phyloP scores from a whole-genome alignment of 53 echinoderm and acorn worm species.

The Holothuria leucospilota region DNA sequence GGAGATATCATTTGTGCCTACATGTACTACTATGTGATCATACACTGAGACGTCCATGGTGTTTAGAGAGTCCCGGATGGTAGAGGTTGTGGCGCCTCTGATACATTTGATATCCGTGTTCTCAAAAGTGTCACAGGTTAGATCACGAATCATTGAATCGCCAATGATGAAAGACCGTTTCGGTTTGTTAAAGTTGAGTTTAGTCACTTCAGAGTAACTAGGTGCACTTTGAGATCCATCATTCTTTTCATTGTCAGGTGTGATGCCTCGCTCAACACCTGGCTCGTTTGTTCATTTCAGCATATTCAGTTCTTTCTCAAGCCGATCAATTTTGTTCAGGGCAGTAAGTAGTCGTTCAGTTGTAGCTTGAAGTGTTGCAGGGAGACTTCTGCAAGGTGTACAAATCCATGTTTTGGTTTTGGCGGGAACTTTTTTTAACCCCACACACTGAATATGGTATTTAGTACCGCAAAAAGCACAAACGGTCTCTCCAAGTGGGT shows the following conservation, averaged over 20 bases:
- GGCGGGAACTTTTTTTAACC: conserved; percentile 3
- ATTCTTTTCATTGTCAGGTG: too few relatives aligned
- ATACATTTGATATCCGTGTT: neutral
- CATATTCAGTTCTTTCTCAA: conserved; percentile 10
- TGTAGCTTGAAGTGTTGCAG: neutral
- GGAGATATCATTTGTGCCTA: neutral
- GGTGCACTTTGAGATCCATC: neutral
- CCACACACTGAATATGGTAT: conserved; percentile 32
- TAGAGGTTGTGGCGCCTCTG: neutral
- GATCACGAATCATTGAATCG: neutral
- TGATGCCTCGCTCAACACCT: too few relatives aligned
- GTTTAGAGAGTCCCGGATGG: neutral
- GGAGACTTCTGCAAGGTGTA: neutral
- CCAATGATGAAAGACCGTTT: neutral
- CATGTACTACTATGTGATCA: neutral
- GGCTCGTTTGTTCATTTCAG: too few relatives aligned
- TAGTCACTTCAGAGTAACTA: neutral
- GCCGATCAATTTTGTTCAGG: conserved; percentile 12
- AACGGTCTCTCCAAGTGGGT: too few relatives aligned
- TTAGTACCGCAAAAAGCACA: conserved; percentile 16
- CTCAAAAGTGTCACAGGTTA: neutral
- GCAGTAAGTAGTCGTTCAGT: conserved; percentile 1
- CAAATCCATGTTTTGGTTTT: conserved; percentile 31
- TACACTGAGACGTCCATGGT: neutral
- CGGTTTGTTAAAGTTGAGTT: neutral